A percentile compares a stretch with the other conserved stretches of the same genome.
Conservation (phyloP, 1,140 invertebrate genomes). For the Galleria mellonella region DNA sequence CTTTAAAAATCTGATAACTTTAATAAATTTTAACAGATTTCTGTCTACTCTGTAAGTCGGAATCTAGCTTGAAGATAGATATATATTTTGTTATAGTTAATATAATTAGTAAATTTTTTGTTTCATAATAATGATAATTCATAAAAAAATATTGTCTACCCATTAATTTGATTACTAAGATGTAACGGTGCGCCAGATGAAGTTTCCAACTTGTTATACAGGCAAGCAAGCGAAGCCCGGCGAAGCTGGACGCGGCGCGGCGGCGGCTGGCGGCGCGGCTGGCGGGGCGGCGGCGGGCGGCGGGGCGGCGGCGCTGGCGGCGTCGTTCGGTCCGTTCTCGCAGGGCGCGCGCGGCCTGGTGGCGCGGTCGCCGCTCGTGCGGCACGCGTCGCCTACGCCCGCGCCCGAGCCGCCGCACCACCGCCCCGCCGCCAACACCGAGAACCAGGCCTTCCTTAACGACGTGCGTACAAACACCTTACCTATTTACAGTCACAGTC, state of each 20-base stretch:
- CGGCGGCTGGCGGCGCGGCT: neutral
- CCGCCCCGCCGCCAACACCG: conserved; percentile 83
- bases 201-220: conserved; percentile 6
- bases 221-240: conserved; percentile 34
- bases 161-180: no score
- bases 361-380: conserved; percentile 92
- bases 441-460: conserved; percentile 91
- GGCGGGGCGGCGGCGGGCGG: neutral
- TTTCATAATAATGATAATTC: no score
- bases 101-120: no score
- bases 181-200: no score
- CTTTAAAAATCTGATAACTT: no score
- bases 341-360: conserved; percentile 87
- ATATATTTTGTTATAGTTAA: no score
- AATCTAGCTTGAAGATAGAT: no score
- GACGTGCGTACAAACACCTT: conserved; percentile 76
- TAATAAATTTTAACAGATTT: no score
- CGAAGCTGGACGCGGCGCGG: conserved; percentile 3
- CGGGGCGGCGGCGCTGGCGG: conserved; percentile 25
- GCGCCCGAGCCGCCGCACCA: conserved; percentile 80
- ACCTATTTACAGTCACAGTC: neutral
- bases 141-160: no score
- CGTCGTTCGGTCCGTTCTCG: conserved; percentile 86
- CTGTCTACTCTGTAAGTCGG: no score
- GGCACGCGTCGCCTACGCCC: conserved; percentile 81